These are phyloP conservation scores for Synanceia verrucosa DNA, from an alignment of 2,797 vertebrate genomes.

Conservation along the genomic window DNA sequence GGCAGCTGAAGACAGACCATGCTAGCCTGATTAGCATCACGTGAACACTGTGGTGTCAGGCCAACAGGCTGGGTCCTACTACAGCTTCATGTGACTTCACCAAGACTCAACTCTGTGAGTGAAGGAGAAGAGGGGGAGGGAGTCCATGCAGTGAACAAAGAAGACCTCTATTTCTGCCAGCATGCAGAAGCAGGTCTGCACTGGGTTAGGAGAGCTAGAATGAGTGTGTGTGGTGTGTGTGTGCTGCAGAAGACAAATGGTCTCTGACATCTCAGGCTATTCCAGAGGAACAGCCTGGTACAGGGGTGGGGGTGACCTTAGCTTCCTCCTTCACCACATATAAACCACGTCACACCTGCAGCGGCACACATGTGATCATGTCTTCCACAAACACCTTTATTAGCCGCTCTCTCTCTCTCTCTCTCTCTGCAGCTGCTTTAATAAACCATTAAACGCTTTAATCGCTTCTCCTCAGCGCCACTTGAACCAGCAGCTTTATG, in stretches of 20 bases:
- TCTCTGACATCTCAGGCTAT: conserved; percentile 70
- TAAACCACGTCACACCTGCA: not conserved
- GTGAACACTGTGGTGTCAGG: conserved; percentile 27
- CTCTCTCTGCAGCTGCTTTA: not conserved
- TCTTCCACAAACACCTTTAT: conserved; percentile 5
- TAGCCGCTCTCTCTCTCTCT: not conserved
- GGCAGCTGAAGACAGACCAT: too few species aligned
- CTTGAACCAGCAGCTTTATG: not conserved
- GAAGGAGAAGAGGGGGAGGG: not conserved
- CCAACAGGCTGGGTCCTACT: conserved; percentile 12
- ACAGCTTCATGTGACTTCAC: conserved; percentile 48
- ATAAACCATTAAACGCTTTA: not conserved
- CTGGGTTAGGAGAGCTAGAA: conserved; percentile 70
- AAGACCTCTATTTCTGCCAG: conserved; percentile 71
- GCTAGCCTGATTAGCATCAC: conserved; percentile 20
- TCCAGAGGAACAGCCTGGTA: conserved; percentile 74
- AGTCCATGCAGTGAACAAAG: conserved; percentile 72
- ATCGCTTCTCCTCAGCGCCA: not conserved
- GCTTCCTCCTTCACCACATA: conserved; percentile 27
- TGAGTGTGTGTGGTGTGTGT: conserved; percentile 40
- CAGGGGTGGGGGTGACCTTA: conserved; percentile 41
- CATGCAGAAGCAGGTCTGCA: conserved; percentile 63
- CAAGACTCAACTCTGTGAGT: conserved; percentile 13
- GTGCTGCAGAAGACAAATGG: conserved; percentile 72
- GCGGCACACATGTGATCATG: not conserved